Conservation (phyloP, 1,140 invertebrate genomes). For the Aplysia californica region DNA sequence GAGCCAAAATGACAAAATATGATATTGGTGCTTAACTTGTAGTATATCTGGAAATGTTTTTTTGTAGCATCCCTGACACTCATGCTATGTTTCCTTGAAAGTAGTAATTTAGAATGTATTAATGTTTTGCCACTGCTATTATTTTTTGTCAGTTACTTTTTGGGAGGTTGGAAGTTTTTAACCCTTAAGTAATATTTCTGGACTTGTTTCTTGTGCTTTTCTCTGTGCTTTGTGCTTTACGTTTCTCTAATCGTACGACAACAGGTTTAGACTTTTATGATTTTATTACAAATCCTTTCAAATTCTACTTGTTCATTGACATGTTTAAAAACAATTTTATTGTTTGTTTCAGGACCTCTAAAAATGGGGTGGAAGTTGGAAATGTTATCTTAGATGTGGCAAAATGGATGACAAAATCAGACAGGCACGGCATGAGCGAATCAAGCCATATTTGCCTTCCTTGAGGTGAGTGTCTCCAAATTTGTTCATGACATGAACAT, state of each 20-base stretch:
- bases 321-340: not conserved
- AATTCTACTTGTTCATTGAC: not conserved
- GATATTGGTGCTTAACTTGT: too few species aligned
- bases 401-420: slow-evolving; percentile 14
- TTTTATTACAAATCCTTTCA: not conserved
- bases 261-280: not conserved
- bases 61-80: too few species aligned
- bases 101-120: too few species aligned
- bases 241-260: not conserved
- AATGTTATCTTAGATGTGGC: not conserved
- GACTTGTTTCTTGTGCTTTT: too few species aligned
- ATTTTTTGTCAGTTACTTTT: too few species aligned
- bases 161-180: too few species aligned
- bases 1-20: too few species aligned
- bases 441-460: slow-evolving; percentile 11
- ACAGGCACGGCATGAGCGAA: slow-evolving; percentile 9
- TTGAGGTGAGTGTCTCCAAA: slow-evolving; percentile 4
- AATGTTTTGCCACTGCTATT: too few species aligned
- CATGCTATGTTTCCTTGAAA: too few species aligned
- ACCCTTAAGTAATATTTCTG: too few species aligned
- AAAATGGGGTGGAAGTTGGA: not conserved
- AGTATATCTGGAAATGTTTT: too few species aligned
- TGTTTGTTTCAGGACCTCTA: too few species aligned
- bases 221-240: not conserved
- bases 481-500: not conserved